A percentile compares a stretch with the other conserved stretches of the same genome.
phyloP scores from a whole-genome alignment of 2,113 vertebrate species.

The Nipponia nippon region DNA sequence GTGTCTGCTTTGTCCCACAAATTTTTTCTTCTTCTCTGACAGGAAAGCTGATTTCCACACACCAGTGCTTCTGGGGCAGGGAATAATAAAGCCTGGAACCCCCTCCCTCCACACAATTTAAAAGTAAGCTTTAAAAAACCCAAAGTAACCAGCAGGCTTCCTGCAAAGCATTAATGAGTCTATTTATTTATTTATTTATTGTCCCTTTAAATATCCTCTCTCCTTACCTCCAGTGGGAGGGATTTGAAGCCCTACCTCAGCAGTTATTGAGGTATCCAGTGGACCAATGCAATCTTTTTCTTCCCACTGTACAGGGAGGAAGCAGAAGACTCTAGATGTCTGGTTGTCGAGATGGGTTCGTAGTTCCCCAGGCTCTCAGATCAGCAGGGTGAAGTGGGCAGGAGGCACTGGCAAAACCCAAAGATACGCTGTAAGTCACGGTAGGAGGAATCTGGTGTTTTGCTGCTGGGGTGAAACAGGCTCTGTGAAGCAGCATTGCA shows the following conservation, averaged over 20 bases:
- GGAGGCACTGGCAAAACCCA: not conserved
- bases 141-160: not conserved
- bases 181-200: not conserved
- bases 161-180: not conserved
- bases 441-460: not conserved
- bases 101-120: not conserved
- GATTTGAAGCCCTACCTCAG: not conserved
- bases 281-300: not conserved
- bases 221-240: not conserved
- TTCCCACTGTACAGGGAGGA: not conserved
- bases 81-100: not conserved
- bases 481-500: not conserved
- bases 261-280: not conserved
- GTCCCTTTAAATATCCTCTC: not conserved
- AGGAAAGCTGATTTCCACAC: not conserved
- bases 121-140: not conserved
- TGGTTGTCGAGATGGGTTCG: not conserved
- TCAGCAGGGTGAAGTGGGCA: not conserved
- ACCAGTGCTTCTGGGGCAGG: not conserved
- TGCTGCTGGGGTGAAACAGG: not conserved
- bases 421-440: fast-evolving
- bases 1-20: not conserved
- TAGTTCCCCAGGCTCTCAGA: not conserved
- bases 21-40: not conserved
- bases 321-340: not conserved